phyloP scores from a whole-genome alignment of 2,888 invertebrate genomes.

The Mycogona germanica region DNA sequence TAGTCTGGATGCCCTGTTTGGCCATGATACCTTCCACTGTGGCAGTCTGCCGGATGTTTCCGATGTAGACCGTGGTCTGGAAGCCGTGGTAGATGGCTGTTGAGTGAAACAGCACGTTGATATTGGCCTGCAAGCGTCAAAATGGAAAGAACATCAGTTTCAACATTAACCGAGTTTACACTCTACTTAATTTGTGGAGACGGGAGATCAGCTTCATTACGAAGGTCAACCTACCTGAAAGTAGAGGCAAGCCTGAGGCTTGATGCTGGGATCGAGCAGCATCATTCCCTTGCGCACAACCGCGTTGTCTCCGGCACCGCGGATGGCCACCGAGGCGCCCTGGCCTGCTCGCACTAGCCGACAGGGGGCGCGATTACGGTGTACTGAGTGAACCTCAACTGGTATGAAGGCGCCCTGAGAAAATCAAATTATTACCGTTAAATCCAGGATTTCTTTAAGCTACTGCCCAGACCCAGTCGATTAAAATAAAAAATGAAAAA shows the following conservation, averaged over 20 bases:
- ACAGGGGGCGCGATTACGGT: constrained; percentile 85
- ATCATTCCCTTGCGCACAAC: constrained; percentile 86
- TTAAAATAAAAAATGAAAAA: too few relatives aligned
- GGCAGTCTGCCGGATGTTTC: constrained; percentile 91
- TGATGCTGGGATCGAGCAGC: constrained; percentile 48
- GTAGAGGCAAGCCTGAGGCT: constrained; percentile 41
- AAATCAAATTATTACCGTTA: too few relatives aligned
- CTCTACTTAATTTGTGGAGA: too few relatives aligned
- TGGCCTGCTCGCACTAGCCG: constrained; percentile 78
- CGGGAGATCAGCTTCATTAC: too few relatives aligned
- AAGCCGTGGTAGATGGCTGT: constrained; percentile 71
- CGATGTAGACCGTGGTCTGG: constrained; percentile 80
- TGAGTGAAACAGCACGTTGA: constrained; percentile 77
- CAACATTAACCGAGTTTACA: neutral
- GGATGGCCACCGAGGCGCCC: constrained; percentile 68
- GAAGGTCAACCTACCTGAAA: constrained; percentile 42
- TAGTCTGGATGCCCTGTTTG: constrained; percentile 55
- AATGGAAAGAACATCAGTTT: neutral
- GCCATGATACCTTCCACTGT: constrained; percentile 64
- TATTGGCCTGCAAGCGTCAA: constrained; percentile 55
- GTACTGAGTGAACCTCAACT: constrained; percentile 69
- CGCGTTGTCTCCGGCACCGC: constrained; percentile 39
- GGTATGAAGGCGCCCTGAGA: too few relatives aligned
- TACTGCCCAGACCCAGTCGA: too few relatives aligned
- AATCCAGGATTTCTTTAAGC: too few relatives aligned